Conservation (phyloP, 1,140 invertebrate species). For the Amyelois transitella region DNA sequence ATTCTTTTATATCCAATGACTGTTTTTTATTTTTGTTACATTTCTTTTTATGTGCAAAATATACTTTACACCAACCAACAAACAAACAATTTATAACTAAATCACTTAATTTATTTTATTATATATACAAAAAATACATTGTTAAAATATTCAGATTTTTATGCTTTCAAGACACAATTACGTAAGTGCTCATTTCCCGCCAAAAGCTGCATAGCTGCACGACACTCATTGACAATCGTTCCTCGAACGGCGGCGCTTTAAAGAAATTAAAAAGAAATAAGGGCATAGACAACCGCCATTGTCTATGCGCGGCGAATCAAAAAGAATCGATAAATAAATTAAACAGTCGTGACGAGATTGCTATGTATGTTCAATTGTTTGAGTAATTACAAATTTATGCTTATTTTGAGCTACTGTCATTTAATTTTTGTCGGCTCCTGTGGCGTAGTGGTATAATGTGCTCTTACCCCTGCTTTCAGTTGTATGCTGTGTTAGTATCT, state of each 20-base stretch:
- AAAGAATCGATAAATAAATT: slow-evolving; percentile 37
- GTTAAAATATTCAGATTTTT: background rate
- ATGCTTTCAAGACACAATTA: background rate
- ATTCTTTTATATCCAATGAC: no score
- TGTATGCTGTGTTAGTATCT: no score
- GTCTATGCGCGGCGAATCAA: slow-evolving; percentile 29
- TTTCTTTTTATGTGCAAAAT: no score
- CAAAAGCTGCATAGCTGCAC: slow-evolving; percentile 3
- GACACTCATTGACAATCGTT: slow-evolving; percentile 12
- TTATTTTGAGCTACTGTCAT: background rate
- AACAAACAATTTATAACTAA: no score
- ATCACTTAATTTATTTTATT: background rate
- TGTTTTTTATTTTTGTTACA: no score
- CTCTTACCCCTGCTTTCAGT: no score
- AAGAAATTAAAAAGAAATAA: slow-evolving; percentile 51
- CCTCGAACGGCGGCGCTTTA: slow-evolving; percentile 30
- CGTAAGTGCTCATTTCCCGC: background rate
- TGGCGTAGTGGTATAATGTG: no score
- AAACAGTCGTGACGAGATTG: slow-evolving; percentile 24
- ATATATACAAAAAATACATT: background rate
- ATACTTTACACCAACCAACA: no score
- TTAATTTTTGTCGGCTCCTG: no score
- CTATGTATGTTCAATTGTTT: background rate
- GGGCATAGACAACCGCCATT: slow-evolving; percentile 29
- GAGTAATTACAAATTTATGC: background rate